Evolutionary conservation across 2,888 invertebrate genomes (phyloP).

Genomic region (Chrysolina haemoptera): DNA sequence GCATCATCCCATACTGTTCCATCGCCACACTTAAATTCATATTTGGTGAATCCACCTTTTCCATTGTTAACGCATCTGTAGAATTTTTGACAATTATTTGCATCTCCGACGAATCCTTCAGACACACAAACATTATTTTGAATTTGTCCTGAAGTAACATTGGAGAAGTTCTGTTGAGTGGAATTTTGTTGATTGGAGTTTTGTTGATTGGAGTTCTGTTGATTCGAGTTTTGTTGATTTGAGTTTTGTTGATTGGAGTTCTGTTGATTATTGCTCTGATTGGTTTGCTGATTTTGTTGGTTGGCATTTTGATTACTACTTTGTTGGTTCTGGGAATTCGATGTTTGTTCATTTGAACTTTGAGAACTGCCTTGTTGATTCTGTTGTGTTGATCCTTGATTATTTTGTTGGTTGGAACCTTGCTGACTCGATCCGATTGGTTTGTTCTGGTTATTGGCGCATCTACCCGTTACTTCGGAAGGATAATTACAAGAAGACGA

Average conservation of each 20-base stretch:
- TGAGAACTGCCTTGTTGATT: slow-evolving; percentile 28
- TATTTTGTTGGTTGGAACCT: slow-evolving; percentile 40
- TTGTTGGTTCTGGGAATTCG: slow-evolving; percentile 43
- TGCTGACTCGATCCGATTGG: slow-evolving; percentile 35
- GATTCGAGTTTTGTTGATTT: slow-evolving; percentile 23
- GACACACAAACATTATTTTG: slow-evolving; percentile 29
- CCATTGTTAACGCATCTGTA: slow-evolving; percentile 81
- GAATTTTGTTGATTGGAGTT: slow-evolving; percentile 20
- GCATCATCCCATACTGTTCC: slow-evolving; percentile 85
- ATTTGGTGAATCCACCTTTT: slow-evolving; percentile 74
- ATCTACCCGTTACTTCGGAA: slow-evolving; percentile 71
- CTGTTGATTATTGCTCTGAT: slow-evolving; percentile 26
- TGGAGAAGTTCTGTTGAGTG: slow-evolving; percentile 1
- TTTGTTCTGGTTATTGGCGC: slow-evolving; percentile 38
- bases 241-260: slow-evolving; percentile 21
- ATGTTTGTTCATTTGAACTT: slow-evolving; percentile 32
- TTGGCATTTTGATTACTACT: slow-evolving; percentile 27
- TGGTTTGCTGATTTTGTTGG: slow-evolving; percentile 26
- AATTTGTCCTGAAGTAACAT: slow-evolving; percentile 27
- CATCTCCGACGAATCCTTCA: slow-evolving; percentile 84
- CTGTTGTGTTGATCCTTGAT: slow-evolving; percentile 46
- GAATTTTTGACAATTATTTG: slow-evolving; percentile 81
- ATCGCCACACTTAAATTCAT: slow-evolving; percentile 81
- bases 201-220: slow-evolving; percentile 25
- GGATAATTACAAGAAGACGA: slow-evolving; percentile 81